phyloP scores from a whole-genome alignment of 1,140 invertebrate species.

The Ruditapes philippinarum region DNA sequence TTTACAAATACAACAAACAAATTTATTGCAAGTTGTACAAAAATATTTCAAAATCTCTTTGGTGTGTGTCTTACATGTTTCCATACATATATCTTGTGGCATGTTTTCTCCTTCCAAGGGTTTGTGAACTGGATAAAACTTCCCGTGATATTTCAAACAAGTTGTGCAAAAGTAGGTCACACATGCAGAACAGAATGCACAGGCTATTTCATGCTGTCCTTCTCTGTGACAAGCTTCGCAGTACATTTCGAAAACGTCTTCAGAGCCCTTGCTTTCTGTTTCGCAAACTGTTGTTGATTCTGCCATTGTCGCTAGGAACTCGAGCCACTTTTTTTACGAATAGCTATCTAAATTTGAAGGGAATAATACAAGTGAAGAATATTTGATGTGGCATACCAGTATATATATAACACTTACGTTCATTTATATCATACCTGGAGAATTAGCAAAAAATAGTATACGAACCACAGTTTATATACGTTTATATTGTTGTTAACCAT shows the following conservation, averaged over 20 bases:
- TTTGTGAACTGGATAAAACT: background rate
- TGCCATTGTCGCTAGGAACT: too few relatives aligned
- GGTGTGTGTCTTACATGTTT: background rate
- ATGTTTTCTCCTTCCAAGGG: background rate
- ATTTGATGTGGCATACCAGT: too few relatives aligned
- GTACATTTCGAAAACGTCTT: background rate
- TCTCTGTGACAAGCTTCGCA: background rate
- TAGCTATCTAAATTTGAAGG: too few relatives aligned
- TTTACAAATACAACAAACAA: background rate
- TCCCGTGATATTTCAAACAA: background rate
- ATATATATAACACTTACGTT: too few relatives aligned
- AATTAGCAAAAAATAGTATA: too few relatives aligned
- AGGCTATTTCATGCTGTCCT: background rate
- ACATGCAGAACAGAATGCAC: background rate
- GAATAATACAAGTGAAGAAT: too few relatives aligned
- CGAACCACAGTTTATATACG: too few relatives aligned
- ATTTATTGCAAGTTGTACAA: background rate
- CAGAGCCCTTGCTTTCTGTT: too few relatives aligned
- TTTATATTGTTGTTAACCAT: too few relatives aligned
- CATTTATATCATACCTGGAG: too few relatives aligned
- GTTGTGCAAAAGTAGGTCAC: background rate
- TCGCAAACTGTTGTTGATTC: too few relatives aligned
- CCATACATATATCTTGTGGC: background rate
- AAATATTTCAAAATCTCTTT: background rate
- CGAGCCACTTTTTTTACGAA: too few relatives aligned